Percentiles rank a stretch among this genome's conserved stretches.
Evolutionary conservation across 1,140 invertebrate species (phyloP).

Genomic region (Tetraneura akinire): DNA sequence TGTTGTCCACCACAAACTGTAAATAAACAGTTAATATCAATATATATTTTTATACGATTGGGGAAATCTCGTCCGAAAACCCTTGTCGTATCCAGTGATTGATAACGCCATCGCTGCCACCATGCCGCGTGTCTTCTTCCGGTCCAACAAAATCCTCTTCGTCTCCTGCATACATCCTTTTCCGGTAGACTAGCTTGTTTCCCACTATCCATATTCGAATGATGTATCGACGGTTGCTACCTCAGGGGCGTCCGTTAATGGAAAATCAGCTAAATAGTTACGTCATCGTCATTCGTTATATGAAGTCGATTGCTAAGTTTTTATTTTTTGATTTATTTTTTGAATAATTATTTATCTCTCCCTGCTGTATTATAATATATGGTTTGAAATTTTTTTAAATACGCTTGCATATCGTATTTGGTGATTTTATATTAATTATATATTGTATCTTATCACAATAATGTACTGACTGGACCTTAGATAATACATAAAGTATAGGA

Average conservation of each 20-base stretch:
- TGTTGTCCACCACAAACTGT: neutral
- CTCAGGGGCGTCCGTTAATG: neutral
- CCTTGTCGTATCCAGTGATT: slow-evolving; percentile 1
- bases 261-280: neutral
- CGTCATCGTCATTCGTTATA: neutral
- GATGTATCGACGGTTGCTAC: slow-evolving; percentile 20
- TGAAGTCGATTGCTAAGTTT: neutral
- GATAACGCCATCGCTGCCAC: neutral
- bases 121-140: neutral
- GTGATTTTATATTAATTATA: too few relatives aligned
- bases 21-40: too few relatives aligned
- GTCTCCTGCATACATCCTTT: neutral
- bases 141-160: neutral
- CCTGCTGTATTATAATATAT: too few relatives aligned
- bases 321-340: neutral
- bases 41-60: neutral
- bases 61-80: neutral
- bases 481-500: too few relatives aligned
- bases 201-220: neutral
- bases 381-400: too few relatives aligned
- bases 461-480: too few relatives aligned
- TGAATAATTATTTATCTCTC: too few relatives aligned
- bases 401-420: too few relatives aligned
- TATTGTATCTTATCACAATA: too few relatives aligned
- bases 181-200: too few relatives aligned